Base-by-base conservation (phyloP, 2,888 invertebrate genomes). In the Macrophya annulata region DNA sequence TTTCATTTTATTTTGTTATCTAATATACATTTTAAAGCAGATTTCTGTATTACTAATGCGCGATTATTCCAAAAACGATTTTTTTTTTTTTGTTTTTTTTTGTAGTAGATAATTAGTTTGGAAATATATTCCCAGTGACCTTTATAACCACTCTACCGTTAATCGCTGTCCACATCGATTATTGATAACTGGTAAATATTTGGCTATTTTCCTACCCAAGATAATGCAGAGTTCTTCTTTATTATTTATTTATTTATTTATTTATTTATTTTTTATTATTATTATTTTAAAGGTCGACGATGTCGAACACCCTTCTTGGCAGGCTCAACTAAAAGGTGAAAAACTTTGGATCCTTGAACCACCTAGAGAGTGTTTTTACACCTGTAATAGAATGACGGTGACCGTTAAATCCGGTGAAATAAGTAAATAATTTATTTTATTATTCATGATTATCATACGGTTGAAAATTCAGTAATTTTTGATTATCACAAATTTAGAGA, bases 221-320 rank as follows among this genome's bases (percentile, higher is more conserved):
- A 51, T 82, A 84, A 85, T 45, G 43, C 48, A 68, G 83, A n/a
- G 65, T 21, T 84, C 82, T 25, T 65, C 43, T 51, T 31, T n/a
- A n/a, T n/a, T n/a, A n/a, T n/a, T n/a, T n/a, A n/a, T n/a, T n/a
- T n/a, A n/a, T n/a, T n/a, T n/a, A n/a, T n/a, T n/a, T n/a, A n/a
- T n/a, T n/a, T n/a, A n/a, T n/a, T n/a, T n/a, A n/a, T 31, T 31
- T 31, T 31, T 31, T 31, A 3, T n/a, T n/a, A n/a, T n/a, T n/a
- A n/a, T n/a, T n/a, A 31, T 31, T 31, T 77, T 17, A 85, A 88
- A 99, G 99, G 97, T 99, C 88, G 99, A 99, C 94, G 97, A 98
- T 87, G 99, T 99, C 81, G 96, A 96, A 82, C 96, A 98, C 93
- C 98, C 99, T 85, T 99, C 99, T 1, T 99, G 99, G 99, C 99